Evolutionary conservation across 2,888 invertebrate genomes (phyloP).

Genomic region (Heliconius cydno): DNA sequence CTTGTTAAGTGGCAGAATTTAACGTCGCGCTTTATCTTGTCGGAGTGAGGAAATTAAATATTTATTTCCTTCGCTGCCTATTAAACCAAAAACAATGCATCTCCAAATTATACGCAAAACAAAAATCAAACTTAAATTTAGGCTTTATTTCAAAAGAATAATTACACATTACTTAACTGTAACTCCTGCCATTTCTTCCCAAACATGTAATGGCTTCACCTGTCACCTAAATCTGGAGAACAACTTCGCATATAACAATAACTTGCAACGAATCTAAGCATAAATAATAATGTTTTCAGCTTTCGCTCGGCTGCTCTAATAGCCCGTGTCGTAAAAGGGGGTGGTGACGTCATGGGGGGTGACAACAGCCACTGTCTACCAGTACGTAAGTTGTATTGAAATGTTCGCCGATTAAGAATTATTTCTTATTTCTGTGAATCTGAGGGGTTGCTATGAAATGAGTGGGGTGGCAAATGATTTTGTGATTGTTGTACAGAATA

Average conservation of each 20-base stretch:
- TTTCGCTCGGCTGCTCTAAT: slow-evolving; percentile 58
- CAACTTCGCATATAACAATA: slow-evolving; percentile 31
- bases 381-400: slow-evolving; percentile 29
- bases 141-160: background rate
- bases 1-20: background rate
- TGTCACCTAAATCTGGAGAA: slow-evolving; percentile 24
- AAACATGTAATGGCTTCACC: background rate
- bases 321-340: slow-evolving; percentile 64
- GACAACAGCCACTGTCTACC: slow-evolving; percentile 16
- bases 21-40: background rate
- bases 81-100: too few relatives aligned
- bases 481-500: background rate
- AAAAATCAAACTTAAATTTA: background rate
- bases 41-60: background rate
- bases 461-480: background rate
- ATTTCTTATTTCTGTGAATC: slow-evolving; percentile 20
- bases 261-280: slow-evolving; percentile 29
- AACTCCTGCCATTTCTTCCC: background rate
- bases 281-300: slow-evolving; percentile 50
- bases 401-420: slow-evolving; percentile 30
- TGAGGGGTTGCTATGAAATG: slow-evolving; percentile 8
- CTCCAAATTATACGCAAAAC: background rate
- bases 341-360: slow-evolving; percentile 53
- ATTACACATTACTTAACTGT: background rate
- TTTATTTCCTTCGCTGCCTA: background rate